A percentile compares a stretch with the other conserved stretches of the same genome.
These are phyloP conservation scores for Ceriagrion tenellum DNA, from an alignment of 2,888 invertebrate species.

Conservation along the genomic window DNA sequence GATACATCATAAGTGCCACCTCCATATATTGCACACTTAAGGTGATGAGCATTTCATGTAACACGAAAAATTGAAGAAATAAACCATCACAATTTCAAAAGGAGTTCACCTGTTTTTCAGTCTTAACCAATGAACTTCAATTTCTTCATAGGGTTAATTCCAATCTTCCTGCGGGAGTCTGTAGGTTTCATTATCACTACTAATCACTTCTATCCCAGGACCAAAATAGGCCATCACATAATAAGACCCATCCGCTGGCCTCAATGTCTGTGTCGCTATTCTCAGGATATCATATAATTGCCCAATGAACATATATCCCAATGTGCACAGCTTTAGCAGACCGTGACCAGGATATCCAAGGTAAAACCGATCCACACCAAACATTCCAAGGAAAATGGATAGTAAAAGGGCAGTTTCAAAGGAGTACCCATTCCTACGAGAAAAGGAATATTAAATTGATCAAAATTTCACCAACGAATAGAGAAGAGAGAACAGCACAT, in stretches of 20 bases:
- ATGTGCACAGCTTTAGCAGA: conserved; percentile 94
- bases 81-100: too few species aligned
- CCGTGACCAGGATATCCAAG: conserved; percentile 99
- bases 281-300: conserved; percentile 97
- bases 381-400: conserved; percentile 98
- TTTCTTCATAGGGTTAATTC: conserved; percentile 76
- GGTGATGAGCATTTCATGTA: neutral
- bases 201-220: conserved; percentile 89
- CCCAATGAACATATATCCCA: conserved; percentile 97
- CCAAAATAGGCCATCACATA: conserved; percentile 97
- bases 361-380: conserved; percentile 98
- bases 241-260: conserved; percentile 96
- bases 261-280: conserved; percentile 96
- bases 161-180: conserved; percentile 89
- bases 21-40: neutral
- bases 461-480: neutral
- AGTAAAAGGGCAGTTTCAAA: conserved; percentile 94
- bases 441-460: conserved; percentile 39
- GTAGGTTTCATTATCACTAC: conserved; percentile 92
- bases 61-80: too few species aligned
- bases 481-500: neutral
- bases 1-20: neutral
- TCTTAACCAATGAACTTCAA: neutral
- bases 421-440: conserved; percentile 93
- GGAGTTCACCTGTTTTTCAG: neutral